Percentiles rank a stretch among this genome's conserved stretches.
Evolutionary conservation across 2,888 invertebrate genomes (phyloP).

Genomic region (Ditula angustiorana): DNA sequence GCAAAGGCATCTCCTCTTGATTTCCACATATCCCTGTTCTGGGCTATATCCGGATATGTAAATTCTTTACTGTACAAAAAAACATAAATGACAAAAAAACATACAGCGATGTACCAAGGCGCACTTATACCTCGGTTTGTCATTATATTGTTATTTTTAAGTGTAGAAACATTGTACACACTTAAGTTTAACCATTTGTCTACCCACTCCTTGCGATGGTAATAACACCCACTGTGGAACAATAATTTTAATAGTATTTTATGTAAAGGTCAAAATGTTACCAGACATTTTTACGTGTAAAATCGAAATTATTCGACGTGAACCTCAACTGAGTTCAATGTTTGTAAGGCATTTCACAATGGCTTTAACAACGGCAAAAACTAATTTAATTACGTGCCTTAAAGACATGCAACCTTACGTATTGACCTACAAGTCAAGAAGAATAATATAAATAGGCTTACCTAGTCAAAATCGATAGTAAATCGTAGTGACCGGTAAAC

Average conservation of each 20-base stretch:
- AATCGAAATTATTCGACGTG: not conserved
- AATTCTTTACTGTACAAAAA: too few relatives aligned
- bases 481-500: conserved; percentile 56
- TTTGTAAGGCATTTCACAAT: not conserved
- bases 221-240: not conserved
- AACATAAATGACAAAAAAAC: too few relatives aligned
- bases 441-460: conserved; percentile 53
- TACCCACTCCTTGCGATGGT: not conserved
- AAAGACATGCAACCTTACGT: conserved; percentile 1
- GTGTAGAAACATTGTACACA: not conserved
- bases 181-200: not conserved
- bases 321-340: not conserved
- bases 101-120: too few relatives aligned
- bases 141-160: not conserved
- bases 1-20: too few relatives aligned
- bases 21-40: too few relatives aligned
- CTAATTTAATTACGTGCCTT: conserved; percentile 5
- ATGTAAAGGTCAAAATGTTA: not conserved
- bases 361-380: not conserved
- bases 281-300: not conserved
- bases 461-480: conserved; percentile 65
- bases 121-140: too few relatives aligned
- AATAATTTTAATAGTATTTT: not conserved
- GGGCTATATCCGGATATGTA: too few relatives aligned
- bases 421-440: conserved; percentile 10